phyloP scores from a whole-genome alignment of 2,113 vertebrate genomes.

The Pyxicephalus adspersus region DNA sequence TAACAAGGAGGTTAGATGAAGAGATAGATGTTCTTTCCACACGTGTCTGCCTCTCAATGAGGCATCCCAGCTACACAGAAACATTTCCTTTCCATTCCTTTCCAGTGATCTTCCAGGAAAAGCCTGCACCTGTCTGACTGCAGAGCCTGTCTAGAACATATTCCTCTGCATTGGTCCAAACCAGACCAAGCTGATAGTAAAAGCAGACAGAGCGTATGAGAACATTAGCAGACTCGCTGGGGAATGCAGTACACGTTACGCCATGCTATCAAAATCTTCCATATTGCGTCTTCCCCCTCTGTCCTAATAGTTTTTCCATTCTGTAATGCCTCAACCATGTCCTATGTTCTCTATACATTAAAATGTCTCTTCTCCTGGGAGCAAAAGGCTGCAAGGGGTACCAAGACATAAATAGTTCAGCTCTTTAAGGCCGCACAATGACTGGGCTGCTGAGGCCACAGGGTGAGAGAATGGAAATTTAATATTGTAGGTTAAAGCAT shows the following conservation, averaged over 20 bases:
- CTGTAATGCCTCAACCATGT: conserved; percentile 54
- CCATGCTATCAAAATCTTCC: conserved; percentile 65
- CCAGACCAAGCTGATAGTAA: conserved; percentile 67
- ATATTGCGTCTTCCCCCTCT: conserved; percentile 26
- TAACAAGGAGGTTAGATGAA: not conserved
- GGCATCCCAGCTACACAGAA: conserved; percentile 54
- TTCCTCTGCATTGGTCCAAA: conserved; percentile 65
- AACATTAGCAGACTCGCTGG: conserved; percentile 78
- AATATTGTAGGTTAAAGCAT: conserved; percentile 5
- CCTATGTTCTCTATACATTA: conserved; percentile 8
- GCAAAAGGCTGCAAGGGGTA: conserved; percentile 3
- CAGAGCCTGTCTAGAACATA: conserved; percentile 57
- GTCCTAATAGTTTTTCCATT: conserved; percentile 74
- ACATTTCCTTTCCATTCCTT: conserved; percentile 39
- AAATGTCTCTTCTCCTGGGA: conserved; percentile 20
- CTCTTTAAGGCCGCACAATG: conserved; percentile 2
- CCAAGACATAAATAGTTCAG: conserved; percentile 34
- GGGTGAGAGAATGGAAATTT: conserved; percentile 22
- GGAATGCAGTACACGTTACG: conserved; percentile 75
- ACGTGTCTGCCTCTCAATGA: conserved; percentile 39
- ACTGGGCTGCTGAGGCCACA: not conserved
- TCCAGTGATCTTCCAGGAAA: conserved; percentile 45
- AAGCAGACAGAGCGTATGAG: conserved; percentile 70
- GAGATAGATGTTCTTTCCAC: conserved; percentile 16
- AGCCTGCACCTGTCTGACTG: conserved; percentile 44